Percentiles rank a stretch among this genome's conserved stretches.
Conservation (phyloP, 2,888 invertebrate genomes). For the Torymus auratus region DNA sequence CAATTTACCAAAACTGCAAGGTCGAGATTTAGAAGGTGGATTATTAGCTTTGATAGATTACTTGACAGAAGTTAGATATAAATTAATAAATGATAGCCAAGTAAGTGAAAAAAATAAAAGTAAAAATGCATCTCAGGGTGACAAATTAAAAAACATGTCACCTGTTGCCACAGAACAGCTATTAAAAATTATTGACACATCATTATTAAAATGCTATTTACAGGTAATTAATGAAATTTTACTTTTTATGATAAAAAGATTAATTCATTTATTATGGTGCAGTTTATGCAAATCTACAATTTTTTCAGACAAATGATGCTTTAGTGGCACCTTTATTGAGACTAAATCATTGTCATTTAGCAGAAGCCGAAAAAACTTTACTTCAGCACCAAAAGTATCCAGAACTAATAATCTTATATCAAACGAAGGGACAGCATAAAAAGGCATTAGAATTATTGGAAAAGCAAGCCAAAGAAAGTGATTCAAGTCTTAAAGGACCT, state of each 20-base stretch:
- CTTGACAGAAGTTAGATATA: conserved; percentile 86
- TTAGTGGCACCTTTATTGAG: conserved; percentile 93
- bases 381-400: conserved; percentile 91
- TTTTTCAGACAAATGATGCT: conserved; percentile 92
- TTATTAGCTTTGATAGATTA: conserved; percentile 93
- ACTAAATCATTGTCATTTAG: conserved; percentile 93
- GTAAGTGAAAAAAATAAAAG: conserved; percentile 65
- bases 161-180: conserved; percentile 80
- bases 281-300: conserved; percentile 16
- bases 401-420: conserved; percentile 96
- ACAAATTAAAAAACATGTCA: conserved; percentile 75
- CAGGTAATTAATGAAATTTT: conserved; percentile 80
- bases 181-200: conserved; percentile 97
- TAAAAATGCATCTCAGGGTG: conserved; percentile 63
- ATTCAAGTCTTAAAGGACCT: conserved; percentile 87
- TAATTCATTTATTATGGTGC: conserved; percentile 2
- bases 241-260: conserved; percentile 10
- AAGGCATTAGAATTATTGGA: conserved; percentile 93
- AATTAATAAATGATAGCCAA: conserved; percentile 76
- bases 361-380: conserved; percentile 94
- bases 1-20: conserved; percentile 82
- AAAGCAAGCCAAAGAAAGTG: conserved; percentile 85
- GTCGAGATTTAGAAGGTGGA: conserved; percentile 91
- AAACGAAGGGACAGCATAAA: conserved; percentile 94
- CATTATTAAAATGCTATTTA: conserved; percentile 96